These are phyloP conservation scores for Tupaia chinensis DNA, from an alignment of 2,113 vertebrate species.

Conservation along the genomic window DNA sequence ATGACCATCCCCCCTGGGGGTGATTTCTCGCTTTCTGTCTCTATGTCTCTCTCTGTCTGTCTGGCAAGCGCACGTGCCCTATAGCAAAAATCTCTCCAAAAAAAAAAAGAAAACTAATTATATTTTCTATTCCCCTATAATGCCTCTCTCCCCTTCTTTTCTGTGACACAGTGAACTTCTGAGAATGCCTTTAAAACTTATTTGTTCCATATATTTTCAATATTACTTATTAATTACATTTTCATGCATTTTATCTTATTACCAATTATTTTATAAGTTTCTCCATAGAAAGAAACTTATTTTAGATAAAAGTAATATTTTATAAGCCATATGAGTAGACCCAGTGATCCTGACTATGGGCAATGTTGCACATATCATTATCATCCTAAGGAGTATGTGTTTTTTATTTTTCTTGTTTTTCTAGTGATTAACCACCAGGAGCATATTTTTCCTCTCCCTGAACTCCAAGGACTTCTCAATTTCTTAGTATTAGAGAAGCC, in stretches of 20 bases:
- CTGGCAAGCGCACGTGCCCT: too few species aligned
- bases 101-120: too few species aligned
- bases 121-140: neutral
- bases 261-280: neutral
- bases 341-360: neutral
- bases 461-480: neutral
- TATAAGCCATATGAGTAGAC: neutral
- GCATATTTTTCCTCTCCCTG: neutral
- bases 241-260: neutral
- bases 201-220: neutral
- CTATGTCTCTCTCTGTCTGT: too few species aligned
- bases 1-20: too few species aligned
- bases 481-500: neutral
- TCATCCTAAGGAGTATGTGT: neutral
- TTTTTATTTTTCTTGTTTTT: neutral
- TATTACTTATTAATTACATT: neutral
- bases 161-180: neutral
- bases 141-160: neutral
- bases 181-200: neutral
- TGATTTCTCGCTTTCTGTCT: too few species aligned
- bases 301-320: neutral
- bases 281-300: neutral
- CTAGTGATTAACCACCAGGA: neutral
- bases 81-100: too few species aligned
- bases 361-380: neutral